Base-by-base conservation (phyloP, 2,113 vertebrate genomes). In the Lophura nycthemera region DNA sequence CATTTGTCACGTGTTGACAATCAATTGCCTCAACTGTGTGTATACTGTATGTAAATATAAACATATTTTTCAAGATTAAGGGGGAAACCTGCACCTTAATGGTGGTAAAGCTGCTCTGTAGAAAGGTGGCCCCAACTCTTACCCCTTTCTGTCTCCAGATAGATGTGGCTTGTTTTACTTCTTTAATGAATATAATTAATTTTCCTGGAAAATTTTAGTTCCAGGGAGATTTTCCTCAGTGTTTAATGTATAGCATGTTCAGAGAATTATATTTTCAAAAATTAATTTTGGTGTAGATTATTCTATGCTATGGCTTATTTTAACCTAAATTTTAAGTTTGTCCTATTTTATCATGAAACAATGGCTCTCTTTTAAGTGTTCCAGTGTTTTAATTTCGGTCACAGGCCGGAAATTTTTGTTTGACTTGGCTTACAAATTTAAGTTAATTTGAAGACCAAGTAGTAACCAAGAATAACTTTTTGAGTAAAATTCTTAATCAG, bases 21-120 rank as follows among this genome's bases (percentile, higher is more conserved):
- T 97, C 96, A 95, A 10, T 96, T 96, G 96, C 96, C 92, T 97
- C 90, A 93, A 92, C 91, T 97, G 79, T 97, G 96, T 97, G 93
- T 97, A 93, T 96, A 95, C 81, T 93, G 82, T 95, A 90, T 97
- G 89, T 97, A 95, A 95, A 96, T 97, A 96, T 89, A 90, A 95
- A 93, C 81, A 74, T 96, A 96, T 91, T 92, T 94, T 95, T 96
- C 72, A 47, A 94, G 45, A 72, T 96, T 78, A 95, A 90, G 78
- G 88, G 77, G 92, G 89, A 88, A 82, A 59, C 74, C 83, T 90
- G 73, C 88, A 87, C 83, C 88, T 91, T 92, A 93, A 95, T 91
- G 95, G 85, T 96, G 93, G 86, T 88, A 96, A 96, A 94, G 69
- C 93, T 94, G 88, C 61, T 81, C 91, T 76, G 66, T 86, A 86